phyloP scores from a whole-genome alignment of 1,140 invertebrate species.

The Stenopsyche tienmushanensis region DNA sequence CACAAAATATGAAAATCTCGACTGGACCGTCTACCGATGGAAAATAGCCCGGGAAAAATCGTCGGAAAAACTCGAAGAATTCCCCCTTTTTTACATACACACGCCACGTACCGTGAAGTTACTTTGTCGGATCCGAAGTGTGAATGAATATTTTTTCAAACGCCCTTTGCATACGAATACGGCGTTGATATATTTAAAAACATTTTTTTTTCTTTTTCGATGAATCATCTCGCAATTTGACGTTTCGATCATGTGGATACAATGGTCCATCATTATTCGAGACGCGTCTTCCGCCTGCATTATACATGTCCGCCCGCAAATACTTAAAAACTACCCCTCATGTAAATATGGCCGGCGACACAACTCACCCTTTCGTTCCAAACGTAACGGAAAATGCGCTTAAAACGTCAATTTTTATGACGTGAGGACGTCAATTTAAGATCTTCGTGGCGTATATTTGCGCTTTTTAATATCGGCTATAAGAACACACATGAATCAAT shows the following conservation, averaged over 20 bases:
- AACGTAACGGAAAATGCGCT: background rate
- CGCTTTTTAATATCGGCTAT: conserved; percentile 1
- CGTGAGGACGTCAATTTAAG: no score
- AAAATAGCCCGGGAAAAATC: conserved; percentile 15
- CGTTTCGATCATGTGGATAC: background rate
- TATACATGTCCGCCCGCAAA: conserved; percentile 28
- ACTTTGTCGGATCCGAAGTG: no score
- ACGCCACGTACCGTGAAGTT: background rate
- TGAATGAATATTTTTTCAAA: no score
- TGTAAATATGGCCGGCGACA: conserved; percentile 20
- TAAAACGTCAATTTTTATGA: no score
- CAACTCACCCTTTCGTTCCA: background rate
- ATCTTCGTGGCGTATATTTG: background rate
- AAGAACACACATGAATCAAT: conserved; percentile 31
- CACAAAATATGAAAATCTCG: conserved; percentile 43
- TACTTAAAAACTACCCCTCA: conserved; percentile 21
- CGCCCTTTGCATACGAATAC: no score
- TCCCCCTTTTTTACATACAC: conserved; percentile 6
- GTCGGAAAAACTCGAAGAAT: conserved; percentile 14
- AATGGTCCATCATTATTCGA: conserved; percentile 28
- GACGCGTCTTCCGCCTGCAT: conserved; percentile 32
- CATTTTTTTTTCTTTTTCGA: background rate
- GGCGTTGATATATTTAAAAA: background rate
- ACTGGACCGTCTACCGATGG: conserved; percentile 21
- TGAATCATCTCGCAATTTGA: background rate